phyloP scores from a whole-genome alignment of 1,140 invertebrate species.

The Pseudomyrmex cubaensis region DNA sequence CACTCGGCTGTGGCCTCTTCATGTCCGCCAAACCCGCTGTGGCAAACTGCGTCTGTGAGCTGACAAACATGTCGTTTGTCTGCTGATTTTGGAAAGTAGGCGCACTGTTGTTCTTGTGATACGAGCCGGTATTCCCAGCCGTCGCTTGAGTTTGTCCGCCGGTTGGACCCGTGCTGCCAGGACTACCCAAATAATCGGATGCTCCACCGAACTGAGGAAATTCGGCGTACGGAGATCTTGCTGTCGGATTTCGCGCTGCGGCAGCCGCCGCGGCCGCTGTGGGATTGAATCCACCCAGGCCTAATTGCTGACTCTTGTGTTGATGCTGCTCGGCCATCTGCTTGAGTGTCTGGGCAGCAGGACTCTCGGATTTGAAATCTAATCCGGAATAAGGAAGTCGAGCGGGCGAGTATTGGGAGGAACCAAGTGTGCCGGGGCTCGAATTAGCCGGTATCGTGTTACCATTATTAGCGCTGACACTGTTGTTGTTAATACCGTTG shows the following conservation, averaged over 20 bases:
- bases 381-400: slow-evolving; percentile 83
- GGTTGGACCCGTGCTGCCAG: slow-evolving; percentile 79
- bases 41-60: slow-evolving; percentile 77
- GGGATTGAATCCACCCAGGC: slow-evolving; percentile 82
- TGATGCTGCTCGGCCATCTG: slow-evolving; percentile 98
- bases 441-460: slow-evolving; percentile 75
- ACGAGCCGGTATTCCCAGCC: slow-evolving; percentile 64
- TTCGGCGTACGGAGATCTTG: slow-evolving; percentile 85
- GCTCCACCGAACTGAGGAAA: slow-evolving; percentile 83
- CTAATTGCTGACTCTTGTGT: slow-evolving; percentile 89
- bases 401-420: slow-evolving; percentile 84
- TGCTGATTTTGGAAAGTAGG: slow-evolving; percentile 81
- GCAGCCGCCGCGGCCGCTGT: slow-evolving; percentile 76
- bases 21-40: slow-evolving; percentile 80
- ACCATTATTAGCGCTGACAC: slow-evolving; percentile 74
- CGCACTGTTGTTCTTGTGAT: slow-evolving; percentile 84
- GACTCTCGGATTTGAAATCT: slow-evolving; percentile 90
- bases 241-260: slow-evolving; percentile 79
- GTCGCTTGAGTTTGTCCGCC: slow-evolving; percentile 75
- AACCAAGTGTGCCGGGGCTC: slow-evolving; percentile 76
- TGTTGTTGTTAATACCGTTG: slow-evolving; percentile 69
- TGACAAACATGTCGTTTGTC: slow-evolving; percentile 82
- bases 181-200: slow-evolving; percentile 85
- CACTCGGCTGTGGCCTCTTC: slow-evolving; percentile 83
- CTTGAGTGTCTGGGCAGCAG: slow-evolving; percentile 96